A percentile compares a stretch with the other conserved stretches of the same genome.
These are phyloP conservation scores for Hemibagrus guttatus DNA, from an alignment of 2,797 vertebrate species.

Conservation along the genomic window DNA sequence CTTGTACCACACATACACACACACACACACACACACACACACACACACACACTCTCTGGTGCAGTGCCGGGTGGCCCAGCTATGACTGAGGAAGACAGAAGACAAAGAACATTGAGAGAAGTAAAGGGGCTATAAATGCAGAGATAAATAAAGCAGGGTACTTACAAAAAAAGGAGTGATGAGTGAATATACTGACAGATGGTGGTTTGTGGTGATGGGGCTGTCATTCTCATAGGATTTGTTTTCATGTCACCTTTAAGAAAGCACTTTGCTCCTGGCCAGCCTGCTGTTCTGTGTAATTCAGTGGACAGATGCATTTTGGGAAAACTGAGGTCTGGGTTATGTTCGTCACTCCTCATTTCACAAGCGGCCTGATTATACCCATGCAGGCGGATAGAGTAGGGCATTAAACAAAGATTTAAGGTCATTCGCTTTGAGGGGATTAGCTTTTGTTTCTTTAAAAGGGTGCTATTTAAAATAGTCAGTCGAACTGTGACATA, in stretches of 20 bases:
- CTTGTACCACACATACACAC: conserved; percentile 55
- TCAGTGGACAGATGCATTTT: conserved; percentile 63
- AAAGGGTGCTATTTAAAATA: conserved; percentile 44
- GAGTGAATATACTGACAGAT: background rate
- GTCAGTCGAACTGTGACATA: conserved; percentile 35
- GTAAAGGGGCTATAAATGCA: conserved; percentile 14
- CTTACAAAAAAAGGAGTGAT: background rate
- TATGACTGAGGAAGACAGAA: background rate
- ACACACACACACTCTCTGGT: background rate
- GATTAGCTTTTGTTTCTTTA: conserved; percentile 49
- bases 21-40: conserved; percentile 50
- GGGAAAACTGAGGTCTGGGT: conserved; percentile 61
- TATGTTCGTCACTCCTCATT: conserved; percentile 67
- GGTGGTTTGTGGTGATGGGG: conserved; percentile 19
- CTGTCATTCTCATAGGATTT: conserved; percentile 30
- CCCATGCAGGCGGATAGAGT: conserved; percentile 20
- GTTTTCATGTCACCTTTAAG: conserved; percentile 52
- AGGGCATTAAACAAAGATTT: conserved; percentile 37
- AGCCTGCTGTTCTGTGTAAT: conserved; percentile 59
- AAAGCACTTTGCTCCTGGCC: conserved; percentile 58
- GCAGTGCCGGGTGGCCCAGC: conserved; percentile 2
- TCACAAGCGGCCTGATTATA: conserved; percentile 48
- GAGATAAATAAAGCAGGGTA: conserved; percentile 20
- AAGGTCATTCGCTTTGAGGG: conserved; percentile 28
- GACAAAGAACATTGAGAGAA: background rate